Base-by-base conservation (phyloP, 2,888 invertebrate species). In the Dolichomitus sp. region DNA sequence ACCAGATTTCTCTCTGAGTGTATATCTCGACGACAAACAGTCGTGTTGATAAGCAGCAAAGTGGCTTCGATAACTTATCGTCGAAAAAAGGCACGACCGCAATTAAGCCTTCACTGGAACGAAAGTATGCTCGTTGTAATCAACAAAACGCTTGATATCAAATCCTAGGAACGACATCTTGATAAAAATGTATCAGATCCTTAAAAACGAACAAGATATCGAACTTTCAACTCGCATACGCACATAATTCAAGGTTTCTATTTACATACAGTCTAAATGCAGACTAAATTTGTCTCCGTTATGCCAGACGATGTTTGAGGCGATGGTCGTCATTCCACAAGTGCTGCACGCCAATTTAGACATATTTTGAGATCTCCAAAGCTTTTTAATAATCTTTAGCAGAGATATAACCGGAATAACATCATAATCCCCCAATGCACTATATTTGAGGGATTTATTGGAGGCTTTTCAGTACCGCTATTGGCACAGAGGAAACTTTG, bases 241-340 rank as follows among this genome's bases (percentile, higher is more conserved):
- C 9, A 14, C 4, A n/a, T 33, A 59, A 9, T 59, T 19, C 5
- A 30, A 9, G 14, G 12, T 54, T 27, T 30, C 76, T 92, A 92
- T 92, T 92, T 91, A 88, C 72, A 89, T 87, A 79, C 88, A 85
- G 61, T 91, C 92, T 92, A 93, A 92, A 93, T 93, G 91, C 91
- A 92, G 90, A 87, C 70, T 88, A 89, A 90, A 92, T 88, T 90
- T 88, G 90, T 89, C 90, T 90, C 90, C 90, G 89, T 91, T 92
- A 83, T 86, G 82, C 48, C 50, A 83, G 81, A 87, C 87, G 87
- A 85, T 85, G 81, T 86, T 76, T 65, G 54, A 87, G 86, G 90
- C 87, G 87, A 87, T 87, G 86, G 84, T 87, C 85, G 80, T 84
- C 84, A 87, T 88, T 83, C 85, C 88, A 84, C 85, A 86, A 88